Base-by-base conservation (phyloP, 2,113 vertebrate genomes). In the Thunnus maccoyii region DNA sequence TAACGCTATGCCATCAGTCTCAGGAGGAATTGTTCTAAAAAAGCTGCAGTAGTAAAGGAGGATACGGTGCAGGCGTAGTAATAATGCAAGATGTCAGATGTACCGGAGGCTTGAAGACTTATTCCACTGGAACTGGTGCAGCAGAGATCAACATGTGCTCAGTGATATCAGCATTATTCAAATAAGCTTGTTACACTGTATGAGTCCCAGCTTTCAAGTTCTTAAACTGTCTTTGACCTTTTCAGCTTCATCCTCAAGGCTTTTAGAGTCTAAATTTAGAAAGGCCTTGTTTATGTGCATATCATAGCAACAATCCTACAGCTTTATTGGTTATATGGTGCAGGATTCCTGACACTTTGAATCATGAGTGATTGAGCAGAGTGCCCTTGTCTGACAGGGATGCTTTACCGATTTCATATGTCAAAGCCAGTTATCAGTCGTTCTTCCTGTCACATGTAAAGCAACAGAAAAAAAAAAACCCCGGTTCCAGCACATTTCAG, bases 211-310 rank as follows among this genome's bases (percentile, higher is more conserved):
- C 44, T 64, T 76, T 82, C 48, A 67, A 69, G 17, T 50, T 60
- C 15, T 55, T 10, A 71, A 80, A 56, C 44, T 13, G 13, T 27
- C 50, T 66, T 51, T 69, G 76, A 67, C 73, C 44, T 86, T 80
- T 71, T 44, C 60, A 51, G 50, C 55, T 50, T 74, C 27, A 27
- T 54, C 52, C 20, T 67, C 27, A 18, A 41, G 25, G 62, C 17
- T 72, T 69, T 67, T 20, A 48, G 27, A 20, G 0, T 68, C 60
- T 30, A 50, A 79, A 27, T 27, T 51, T 27, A 27, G 44, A 70
- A 36, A 48, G 20, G 1, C 7, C 13, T 76, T 44, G 13, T 57
- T 64, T 57, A 27, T 48, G 25, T 36, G 15, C 10, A 14, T 14
- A 10, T 20, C 46, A 1, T 16, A 16, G 15, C 12, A 46, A 46